Evolutionary conservation across 2,888 invertebrate species (phyloP).

Genomic region (Andrena fulva): DNA sequence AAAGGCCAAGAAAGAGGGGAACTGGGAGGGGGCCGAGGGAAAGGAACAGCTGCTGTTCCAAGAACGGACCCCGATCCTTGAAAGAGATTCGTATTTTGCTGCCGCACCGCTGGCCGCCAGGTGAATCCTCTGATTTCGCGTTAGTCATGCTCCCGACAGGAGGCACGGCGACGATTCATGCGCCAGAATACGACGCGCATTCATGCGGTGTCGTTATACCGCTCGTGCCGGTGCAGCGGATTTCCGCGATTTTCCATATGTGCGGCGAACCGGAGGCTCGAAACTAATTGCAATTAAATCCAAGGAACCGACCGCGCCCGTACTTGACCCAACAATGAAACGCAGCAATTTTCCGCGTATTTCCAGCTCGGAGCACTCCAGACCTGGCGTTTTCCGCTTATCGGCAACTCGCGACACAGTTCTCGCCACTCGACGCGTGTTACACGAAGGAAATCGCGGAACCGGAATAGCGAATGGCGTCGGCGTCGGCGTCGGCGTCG

Average conservation of each 20-base stretch:
- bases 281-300: slow-evolving; percentile 42
- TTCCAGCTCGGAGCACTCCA: not conserved
- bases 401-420: slow-evolving; percentile 1
- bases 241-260: not conserved
- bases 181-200: not conserved
- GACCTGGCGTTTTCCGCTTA: not conserved
- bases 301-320: slow-evolving; percentile 18
- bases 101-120: slow-evolving; percentile 50
- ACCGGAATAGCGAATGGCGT: not conserved
- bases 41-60: slow-evolving; percentile 74
- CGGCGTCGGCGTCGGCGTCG: not conserved
- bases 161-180: not conserved
- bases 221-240: not conserved
- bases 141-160: not conserved
- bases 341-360: slow-evolving; percentile 22
- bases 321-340: slow-evolving; percentile 36
- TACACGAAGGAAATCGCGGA: not conserved
- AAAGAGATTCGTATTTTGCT: slow-evolving; percentile 55
- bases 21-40: slow-evolving; percentile 55
- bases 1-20: slow-evolving; percentile 51
- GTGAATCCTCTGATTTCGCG: slow-evolving; percentile 57
- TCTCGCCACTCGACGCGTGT: not conserved
- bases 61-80: slow-evolving; percentile 57
- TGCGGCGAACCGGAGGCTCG: not conserved
- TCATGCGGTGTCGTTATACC: not conserved